Evolutionary conservation across 37 sponge, comb jelly and placozoan species (phyloP).

Genomic region (Halisarca cf. caerulea): DNA sequence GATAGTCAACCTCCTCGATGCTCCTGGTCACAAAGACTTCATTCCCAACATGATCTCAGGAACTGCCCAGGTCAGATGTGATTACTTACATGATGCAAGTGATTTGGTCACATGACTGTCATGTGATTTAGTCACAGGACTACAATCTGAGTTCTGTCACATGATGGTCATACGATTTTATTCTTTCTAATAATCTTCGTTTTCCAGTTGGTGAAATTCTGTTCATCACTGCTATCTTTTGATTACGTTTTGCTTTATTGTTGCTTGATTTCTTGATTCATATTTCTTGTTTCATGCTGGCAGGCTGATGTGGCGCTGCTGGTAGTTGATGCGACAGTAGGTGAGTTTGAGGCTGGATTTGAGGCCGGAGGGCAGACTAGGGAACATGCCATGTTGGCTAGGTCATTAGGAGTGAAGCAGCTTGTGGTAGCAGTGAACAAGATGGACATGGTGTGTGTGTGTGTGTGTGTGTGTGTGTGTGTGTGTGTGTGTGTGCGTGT

Average conservation of each 20-base stretch:
- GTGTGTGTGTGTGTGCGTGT: slow-evolving; percentile 21
- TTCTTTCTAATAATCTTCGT: no score
- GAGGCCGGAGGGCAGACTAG: slow-evolving; percentile 97
- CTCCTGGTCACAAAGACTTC: slow-evolving; percentile 97
- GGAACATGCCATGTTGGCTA: slow-evolving; percentile 91
- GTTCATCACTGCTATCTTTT: no score
- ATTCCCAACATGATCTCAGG: slow-evolving; percentile 99
- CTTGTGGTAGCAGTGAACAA: slow-evolving; percentile 94
- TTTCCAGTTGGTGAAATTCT: no score
- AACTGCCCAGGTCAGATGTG: slow-evolving; percentile 82
- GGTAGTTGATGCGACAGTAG: slow-evolving; percentile 88
- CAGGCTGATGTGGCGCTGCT: slow-evolving; percentile 95
- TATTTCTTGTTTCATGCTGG: no score
- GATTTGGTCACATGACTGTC: no score
- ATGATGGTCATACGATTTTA: no score
- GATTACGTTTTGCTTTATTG: no score
- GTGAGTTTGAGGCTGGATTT: slow-evolving; percentile 99
- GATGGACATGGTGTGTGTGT: slow-evolving; percentile 86
- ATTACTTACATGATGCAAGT: no score
- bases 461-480: slow-evolving; percentile 36
- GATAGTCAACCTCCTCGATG: slow-evolving; percentile 86
- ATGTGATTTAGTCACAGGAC: no score
- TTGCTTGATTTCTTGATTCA: no score
- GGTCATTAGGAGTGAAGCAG: slow-evolving; percentile 92
- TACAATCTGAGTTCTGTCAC: no score